phyloP scores from a whole-genome alignment of 1,140 invertebrate species.

The Scaptomyza montana region DNA sequence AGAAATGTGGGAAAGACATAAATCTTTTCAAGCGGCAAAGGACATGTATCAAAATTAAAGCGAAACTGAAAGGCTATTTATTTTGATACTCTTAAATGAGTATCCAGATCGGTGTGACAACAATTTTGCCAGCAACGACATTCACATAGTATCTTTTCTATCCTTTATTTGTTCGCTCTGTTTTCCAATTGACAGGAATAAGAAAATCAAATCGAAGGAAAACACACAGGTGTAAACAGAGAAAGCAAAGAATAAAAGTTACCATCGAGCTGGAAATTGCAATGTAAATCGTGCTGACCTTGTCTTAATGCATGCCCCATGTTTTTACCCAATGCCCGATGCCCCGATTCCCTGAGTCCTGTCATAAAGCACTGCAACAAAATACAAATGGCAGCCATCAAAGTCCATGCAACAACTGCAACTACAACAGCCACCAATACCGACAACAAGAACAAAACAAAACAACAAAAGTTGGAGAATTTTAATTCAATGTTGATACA shows the following conservation, averaged over 20 bases:
- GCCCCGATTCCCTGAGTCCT: constrained; percentile 23
- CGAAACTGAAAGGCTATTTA: neutral
- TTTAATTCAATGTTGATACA: constrained; percentile 32
- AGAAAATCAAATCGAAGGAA: constrained; percentile 23
- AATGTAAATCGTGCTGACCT: constrained; percentile 48
- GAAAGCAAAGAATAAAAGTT: constrained; percentile 8
- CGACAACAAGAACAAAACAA: neutral
- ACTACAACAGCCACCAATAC: neutral
- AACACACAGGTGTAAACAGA: constrained; percentile 1
- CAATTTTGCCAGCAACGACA: constrained; percentile 23
- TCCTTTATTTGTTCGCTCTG: neutral
- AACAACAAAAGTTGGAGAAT: constrained; percentile 10
- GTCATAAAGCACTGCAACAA: constrained; percentile 41
- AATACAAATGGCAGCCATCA: constrained; percentile 31
- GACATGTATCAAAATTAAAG: constrained; percentile 38
- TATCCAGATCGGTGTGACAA: neutral
- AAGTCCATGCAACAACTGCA: neutral
- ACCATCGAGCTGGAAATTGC: constrained; percentile 30
- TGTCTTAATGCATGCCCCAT: constrained; percentile 39
- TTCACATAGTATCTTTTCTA: constrained; percentile 16
- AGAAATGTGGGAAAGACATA: constrained; percentile 5
- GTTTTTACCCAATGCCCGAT: constrained; percentile 13
- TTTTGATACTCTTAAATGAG: constrained; percentile 7
- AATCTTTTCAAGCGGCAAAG: constrained; percentile 10
- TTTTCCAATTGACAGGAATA: constrained; percentile 35